These are phyloP conservation scores for Andrena camellia DNA, from an alignment of 2,888 invertebrate species.

Conservation along the genomic window DNA sequence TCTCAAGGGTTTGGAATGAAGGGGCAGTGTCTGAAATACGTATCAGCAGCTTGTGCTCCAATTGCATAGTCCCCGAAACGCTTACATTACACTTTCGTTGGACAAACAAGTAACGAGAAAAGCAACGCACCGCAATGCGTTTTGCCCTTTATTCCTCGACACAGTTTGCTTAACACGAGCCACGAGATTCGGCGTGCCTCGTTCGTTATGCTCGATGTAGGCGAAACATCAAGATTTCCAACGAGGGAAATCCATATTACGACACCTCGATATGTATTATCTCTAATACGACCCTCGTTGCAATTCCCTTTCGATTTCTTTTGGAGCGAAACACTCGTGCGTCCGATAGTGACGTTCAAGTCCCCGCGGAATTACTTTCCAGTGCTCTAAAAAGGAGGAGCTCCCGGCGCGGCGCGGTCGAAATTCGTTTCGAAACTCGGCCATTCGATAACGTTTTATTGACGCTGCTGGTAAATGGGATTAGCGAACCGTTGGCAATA, in stretches of 20 bases:
- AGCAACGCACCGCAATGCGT: background rate
- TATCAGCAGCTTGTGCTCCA: background rate
- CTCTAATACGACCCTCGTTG: background rate
- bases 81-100: background rate
- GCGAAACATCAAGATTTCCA: conserved; percentile 27
- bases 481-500: no score
- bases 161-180: background rate
- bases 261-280: conserved; percentile 4
- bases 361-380: background rate
- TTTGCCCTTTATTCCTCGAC: background rate
- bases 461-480: no score
- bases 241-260: conserved; percentile 34
- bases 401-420: no score
- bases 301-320: conserved; percentile 8
- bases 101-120: background rate
- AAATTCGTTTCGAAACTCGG: no score
- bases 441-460: no score
- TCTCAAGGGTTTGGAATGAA: background rate
- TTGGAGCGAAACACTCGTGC: background rate
- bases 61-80: background rate
- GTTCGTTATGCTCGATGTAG: conserved; percentile 30
- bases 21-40: background rate
- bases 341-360: background rate
- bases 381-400: background rate
- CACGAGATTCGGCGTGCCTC: conserved; percentile 2